Evolutionary conservation across 1,140 invertebrate species (phyloP), one percentile per base, ranked within the genome.

Genomic region (Magallana angulata): DNA sequence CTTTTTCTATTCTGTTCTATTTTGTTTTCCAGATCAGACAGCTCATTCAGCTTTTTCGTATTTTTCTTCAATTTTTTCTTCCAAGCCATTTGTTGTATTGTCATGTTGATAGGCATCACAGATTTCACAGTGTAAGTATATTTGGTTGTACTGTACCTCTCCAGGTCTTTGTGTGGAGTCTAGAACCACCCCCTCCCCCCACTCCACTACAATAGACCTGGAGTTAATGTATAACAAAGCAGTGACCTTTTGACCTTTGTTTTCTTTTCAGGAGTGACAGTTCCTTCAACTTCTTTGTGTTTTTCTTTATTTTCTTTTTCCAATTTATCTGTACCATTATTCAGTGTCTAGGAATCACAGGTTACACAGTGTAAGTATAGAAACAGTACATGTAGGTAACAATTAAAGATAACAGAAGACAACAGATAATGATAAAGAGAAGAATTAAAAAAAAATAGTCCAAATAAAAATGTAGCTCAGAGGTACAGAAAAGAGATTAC

Each of bases 271-370:
- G 94, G 92, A 94, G 92, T 92, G 99, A 99, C 95, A 99, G 98
- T 92, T 99, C 98, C 1, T 99, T 99, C 96, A 99, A 99, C 95
- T 99, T 99, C 94, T 99, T 99, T 98, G 97, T 99, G 56, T 99
- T 99, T 96, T 99, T 99, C 96, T 99, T 99, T 93, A 97, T 99
- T 90, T 99, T 99, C 95, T 98, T 99, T 96, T 98, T 99, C 95
- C 99, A 99, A 97, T 97, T 98, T 92, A 96, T 99, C 82, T 97
- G 99, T 83, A 97, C 97, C 68, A 94, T 98, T 81, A 96, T 99
- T 68, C 98, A 99, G 95, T 92, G 91, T 88, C 87, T 99, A 92
- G 98, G 98, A 89, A 96, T 98, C 90, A 96, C 96, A 84, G 96
- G 96, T 84, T 96, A 92, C 84, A 92, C 93, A 85, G 93, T 94